Percentiles rank a stretch among this genome's conserved stretches.
These are phyloP conservation scores for Leptosomus discolor DNA, from an alignment of 2,113 vertebrate genomes.

Conservation along the genomic window DNA sequence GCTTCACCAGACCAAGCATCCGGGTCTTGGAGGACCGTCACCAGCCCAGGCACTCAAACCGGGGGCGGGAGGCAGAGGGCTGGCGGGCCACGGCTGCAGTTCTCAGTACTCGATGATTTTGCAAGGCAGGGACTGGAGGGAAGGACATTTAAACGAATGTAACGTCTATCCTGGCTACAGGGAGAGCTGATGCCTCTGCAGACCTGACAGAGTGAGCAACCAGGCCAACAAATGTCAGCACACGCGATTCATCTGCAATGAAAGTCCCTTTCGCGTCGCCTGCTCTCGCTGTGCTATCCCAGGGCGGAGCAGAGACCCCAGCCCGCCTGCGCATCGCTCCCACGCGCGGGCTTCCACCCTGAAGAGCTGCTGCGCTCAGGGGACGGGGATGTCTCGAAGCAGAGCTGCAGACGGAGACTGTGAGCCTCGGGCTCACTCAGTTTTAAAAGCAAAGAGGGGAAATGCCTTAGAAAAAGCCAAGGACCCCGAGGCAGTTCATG, in stretches of 20 bases:
- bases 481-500: rapidly evolving
- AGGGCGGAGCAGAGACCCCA: not conserved
- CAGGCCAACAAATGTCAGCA: not conserved
- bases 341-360: not conserved
- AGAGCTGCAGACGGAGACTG: not conserved
- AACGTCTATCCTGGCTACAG: rapidly evolving
- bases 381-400: not conserved
- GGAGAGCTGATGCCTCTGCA: not conserved
- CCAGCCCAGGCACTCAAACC: not conserved
- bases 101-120: too few species aligned
- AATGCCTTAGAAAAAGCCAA: not conserved
- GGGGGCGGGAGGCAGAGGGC: not conserved
- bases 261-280: not conserved
- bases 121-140: not conserved
- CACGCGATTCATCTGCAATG: not conserved
- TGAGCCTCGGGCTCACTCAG: not conserved
- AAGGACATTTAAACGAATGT: not conserved
- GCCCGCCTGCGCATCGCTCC: not conserved
- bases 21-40: not conserved
- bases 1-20: not conserved
- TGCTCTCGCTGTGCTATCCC: not conserved
- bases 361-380: not conserved
- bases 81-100: too few species aligned
- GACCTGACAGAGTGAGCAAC: not conserved
- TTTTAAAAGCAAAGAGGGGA: not conserved